Evolutionary conservation across 2,888 invertebrate species (phyloP), one percentile per base, ranked within the genome.

Genomic region (Cynaeus angustus): DNA sequence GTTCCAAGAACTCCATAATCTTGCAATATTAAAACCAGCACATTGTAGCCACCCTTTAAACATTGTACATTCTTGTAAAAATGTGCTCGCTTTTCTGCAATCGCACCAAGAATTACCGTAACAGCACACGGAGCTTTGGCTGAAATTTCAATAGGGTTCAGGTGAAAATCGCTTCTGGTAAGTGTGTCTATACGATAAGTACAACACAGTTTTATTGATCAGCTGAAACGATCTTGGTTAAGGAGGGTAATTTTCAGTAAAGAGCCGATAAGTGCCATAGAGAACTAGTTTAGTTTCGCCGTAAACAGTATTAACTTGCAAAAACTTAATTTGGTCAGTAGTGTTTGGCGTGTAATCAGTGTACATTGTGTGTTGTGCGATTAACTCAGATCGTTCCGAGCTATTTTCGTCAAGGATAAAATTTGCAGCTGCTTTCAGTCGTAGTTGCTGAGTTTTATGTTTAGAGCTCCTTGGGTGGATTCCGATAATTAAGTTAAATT

Each of bases 241-340:
- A 43, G 9, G 58, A 10, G 5, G 30, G 67, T 61, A 66, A 70
- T 70, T 45, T 66, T 12, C 38, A 59, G 43, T 52, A 61, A 66
- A 70, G 65, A 65, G 58, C 46, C 66, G 46, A 70, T 70, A 70
- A 66, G 62, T 66, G 70, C 61, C 70, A 30, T 61, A 59, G 66
- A 26, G 33, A 41, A 70, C 38, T 52, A 61, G 53, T 53, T 59
- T 59, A 55, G 43, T 41, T 48, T 48, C 50, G 41, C 41, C 9
- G 50, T 58, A 59, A 50, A 38, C 26, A 9, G 59, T 28, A 72
- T 75, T 75, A 68, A 53, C 52, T 58, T 61, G 68, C 72, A 72
- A 76, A 76, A 75, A 77, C 76, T 75, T 77, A 76, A 77, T 77
- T 77, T 73, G 68, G 50, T 56, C 62, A 33, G 70, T 66, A 67